Evolutionary conservation across 92 coral and sea anemone genomes (phyloP).

Genomic region (Hydrozoanthus gracilis): DNA sequence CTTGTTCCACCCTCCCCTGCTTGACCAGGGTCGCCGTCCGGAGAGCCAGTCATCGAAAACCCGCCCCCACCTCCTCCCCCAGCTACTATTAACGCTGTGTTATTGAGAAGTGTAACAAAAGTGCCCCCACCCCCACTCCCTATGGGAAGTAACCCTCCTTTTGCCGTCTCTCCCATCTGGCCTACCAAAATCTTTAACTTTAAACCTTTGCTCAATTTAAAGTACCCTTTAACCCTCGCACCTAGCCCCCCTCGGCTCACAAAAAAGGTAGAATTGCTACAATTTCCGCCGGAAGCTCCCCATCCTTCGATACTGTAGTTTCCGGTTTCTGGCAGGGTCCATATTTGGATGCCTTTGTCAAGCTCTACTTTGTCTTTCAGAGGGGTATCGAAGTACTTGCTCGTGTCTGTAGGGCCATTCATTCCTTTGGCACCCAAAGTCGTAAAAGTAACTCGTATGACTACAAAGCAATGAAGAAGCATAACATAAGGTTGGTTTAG

Average conservation of each 20-base stretch:
- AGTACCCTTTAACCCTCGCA: constrained; percentile 73
- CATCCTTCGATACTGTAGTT: constrained; percentile 74
- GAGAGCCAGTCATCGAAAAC: constrained; percentile 14
- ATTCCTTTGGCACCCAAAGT: constrained; percentile 70
- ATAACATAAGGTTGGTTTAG: background rate
- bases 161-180: constrained; percentile 55
- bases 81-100: constrained; percentile 64
- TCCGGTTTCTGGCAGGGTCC: constrained; percentile 92
- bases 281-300: constrained; percentile 95
- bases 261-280: constrained; percentile 48
- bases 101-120: constrained; percentile 56
- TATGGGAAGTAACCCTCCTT: constrained; percentile 1
- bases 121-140: constrained; percentile 93
- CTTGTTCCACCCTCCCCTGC: constrained; percentile 65
- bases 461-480: constrained; percentile 17
- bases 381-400: constrained; percentile 73
- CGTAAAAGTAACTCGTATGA: constrained; percentile 62
- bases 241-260: constrained; percentile 84
- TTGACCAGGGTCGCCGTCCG: constrained; percentile 82
- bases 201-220: constrained; percentile 54
- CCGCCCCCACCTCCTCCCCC: constrained; percentile 84
- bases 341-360: constrained; percentile 77
- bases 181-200: constrained; percentile 85
- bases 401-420: constrained; percentile 70
- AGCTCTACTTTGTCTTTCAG: constrained; percentile 76